Conservation (phyloP, 2,113 vertebrate species). For the Mungos mungo region DNA sequence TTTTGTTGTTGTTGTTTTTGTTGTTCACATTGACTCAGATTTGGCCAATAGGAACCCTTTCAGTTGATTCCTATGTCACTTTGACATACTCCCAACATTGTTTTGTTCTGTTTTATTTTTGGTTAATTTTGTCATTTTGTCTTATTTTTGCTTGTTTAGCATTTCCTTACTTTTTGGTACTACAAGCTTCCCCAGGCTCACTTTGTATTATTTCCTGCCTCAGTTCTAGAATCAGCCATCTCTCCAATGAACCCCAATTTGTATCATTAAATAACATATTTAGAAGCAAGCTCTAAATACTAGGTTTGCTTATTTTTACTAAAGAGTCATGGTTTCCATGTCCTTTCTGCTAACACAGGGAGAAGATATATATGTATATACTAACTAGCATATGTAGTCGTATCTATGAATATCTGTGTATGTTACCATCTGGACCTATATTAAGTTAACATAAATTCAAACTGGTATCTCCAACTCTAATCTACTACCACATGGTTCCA, state of each 20-base stretch:
- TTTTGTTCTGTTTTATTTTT: no score
- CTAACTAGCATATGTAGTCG: no score
- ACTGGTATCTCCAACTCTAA: neutral
- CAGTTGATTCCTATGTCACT: neutral
- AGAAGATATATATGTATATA: neutral
- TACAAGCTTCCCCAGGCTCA: neutral
- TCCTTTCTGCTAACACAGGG: neutral
- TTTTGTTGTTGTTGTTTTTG: neutral
- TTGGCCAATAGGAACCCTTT: neutral
- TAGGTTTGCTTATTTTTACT: neutral
- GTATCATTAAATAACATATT: neutral
- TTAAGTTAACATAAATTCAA: neutral
- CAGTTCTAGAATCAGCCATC: neutral
- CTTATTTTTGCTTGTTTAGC: neutral
- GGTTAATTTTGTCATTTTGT: neutral
- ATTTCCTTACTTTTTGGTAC: neutral
- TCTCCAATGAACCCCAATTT: neutral
- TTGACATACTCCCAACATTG: neutral
- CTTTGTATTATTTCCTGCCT: neutral
- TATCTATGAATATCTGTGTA: neutral
- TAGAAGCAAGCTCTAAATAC: neutral
- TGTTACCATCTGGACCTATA: neutral
- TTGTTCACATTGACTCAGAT: neutral
- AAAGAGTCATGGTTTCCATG: neutral
- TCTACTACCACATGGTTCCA: neutral